Conservation (phyloP, 2,888 invertebrate species). For the Artemia sinica region DNA sequence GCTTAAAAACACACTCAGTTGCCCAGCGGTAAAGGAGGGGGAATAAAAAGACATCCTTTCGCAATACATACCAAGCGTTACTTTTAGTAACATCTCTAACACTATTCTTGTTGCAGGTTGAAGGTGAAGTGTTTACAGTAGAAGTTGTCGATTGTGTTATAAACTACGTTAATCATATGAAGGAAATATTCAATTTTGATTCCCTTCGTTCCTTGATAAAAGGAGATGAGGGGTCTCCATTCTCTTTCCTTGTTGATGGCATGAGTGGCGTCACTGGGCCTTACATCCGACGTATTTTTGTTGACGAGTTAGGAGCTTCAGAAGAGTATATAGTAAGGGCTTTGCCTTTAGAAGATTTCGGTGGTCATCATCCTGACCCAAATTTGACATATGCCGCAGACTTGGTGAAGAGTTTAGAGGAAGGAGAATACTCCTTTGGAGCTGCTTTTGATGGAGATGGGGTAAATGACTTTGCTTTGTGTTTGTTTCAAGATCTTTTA, state of each 20-base stretch:
- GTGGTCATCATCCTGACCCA: conserved; percentile 90
- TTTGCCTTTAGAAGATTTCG: conserved; percentile 78
- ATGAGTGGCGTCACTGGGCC: conserved; percentile 97
- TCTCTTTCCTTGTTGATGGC: conserved; percentile 73
- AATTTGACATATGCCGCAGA: conserved; percentile 77
- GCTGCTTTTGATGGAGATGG: conserved; percentile 99
- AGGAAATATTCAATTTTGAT: conserved; percentile 85
- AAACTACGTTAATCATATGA: conserved; percentile 78
- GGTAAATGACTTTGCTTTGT: conserved; percentile 30
- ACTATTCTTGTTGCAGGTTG: conserved; percentile 38
- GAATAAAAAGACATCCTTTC: no score
- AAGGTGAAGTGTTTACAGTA: conserved; percentile 53
- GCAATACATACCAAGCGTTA: not conserved
- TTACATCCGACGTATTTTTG: conserved; percentile 73
- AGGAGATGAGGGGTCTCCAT: conserved; percentile 43
- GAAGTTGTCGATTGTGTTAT: conserved; percentile 78
- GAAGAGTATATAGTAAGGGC: conserved; percentile 53
- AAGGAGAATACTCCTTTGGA: conserved; percentile 54
- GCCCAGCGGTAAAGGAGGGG: no score
- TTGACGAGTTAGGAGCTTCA: conserved; percentile 62
- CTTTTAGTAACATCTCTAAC: no score
- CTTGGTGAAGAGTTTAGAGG: conserved; percentile 40
- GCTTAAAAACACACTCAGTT: no score
- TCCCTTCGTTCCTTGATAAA: conserved; percentile 54
- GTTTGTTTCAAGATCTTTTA: no score